Percentiles rank a stretch among this genome's conserved stretches.
phyloP scores from a whole-genome alignment of 2,888 invertebrate genomes.

The Tetranychus truncatus region DNA sequence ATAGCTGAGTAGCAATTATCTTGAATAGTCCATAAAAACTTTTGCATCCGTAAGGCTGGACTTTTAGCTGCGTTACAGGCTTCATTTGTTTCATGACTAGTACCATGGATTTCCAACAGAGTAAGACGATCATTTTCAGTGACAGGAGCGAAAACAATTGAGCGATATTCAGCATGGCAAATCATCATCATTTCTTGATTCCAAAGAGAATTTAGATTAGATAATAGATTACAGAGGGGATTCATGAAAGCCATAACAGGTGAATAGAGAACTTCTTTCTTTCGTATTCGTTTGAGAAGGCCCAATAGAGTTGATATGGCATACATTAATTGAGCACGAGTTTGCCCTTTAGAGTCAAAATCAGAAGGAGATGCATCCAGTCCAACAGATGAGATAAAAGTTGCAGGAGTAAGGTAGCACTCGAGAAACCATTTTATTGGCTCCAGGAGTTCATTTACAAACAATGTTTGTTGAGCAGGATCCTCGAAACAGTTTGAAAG shows the following conservation, averaged over 20 bases:
- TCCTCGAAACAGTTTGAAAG: constrained; percentile 62
- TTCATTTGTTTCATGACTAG: not conserved
- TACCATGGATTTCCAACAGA: constrained; percentile 13
- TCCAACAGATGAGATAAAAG: constrained; percentile 12
- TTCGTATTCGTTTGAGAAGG: constrained; percentile 15
- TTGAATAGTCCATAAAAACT: constrained; percentile 18
- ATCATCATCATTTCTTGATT: constrained; percentile 13
- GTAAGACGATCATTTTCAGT: constrained; percentile 13
- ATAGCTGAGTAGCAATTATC: constrained; percentile 15
- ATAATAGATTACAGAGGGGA: constrained; percentile 11
- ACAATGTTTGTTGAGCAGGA: constrained; percentile 42
- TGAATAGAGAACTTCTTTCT: constrained; percentile 12
- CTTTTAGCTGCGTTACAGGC: not conserved
- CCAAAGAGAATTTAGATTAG: constrained; percentile 19
- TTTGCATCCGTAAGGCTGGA: constrained; percentile 16
- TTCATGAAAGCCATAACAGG: constrained; percentile 1
- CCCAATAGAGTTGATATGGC: constrained; percentile 12
- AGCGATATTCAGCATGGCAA: constrained; percentile 14
- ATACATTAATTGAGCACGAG: constrained; percentile 14
- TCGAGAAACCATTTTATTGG: constrained; percentile 12
- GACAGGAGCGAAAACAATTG: constrained; percentile 15
- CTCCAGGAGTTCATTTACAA: constrained; percentile 14
- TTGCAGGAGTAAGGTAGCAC: not conserved
- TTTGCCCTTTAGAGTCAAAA: not conserved
- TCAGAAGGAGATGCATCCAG: constrained; percentile 1